A percentile compares a stretch with the other conserved stretches of the same genome.
phyloP scores from a whole-genome alignment of 2,888 invertebrate genomes.

The Falcaria lacertinaria region DNA sequence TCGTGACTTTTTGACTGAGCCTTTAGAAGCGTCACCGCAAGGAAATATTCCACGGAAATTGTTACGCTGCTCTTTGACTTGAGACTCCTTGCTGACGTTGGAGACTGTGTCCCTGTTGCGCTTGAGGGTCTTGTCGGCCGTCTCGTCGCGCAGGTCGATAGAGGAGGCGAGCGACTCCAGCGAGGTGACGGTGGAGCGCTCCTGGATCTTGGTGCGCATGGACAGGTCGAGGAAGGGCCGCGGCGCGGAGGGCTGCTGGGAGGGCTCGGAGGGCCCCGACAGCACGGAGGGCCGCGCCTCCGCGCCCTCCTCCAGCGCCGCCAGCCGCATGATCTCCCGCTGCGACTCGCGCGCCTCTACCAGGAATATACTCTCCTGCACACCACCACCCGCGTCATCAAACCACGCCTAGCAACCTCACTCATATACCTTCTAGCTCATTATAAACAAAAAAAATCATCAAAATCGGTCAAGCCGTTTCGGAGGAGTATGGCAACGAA shows the following conservation, averaged over 20 bases:
- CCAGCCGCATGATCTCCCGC: conserved; percentile 76
- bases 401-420: background rate
- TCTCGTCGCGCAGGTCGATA: conserved; percentile 44
- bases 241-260: background rate
- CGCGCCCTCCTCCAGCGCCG: conserved; percentile 39
- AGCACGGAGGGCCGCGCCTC: conserved; percentile 16
- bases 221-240: conserved; percentile 49
- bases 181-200: conserved; percentile 77
- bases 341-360: conserved; percentile 89
- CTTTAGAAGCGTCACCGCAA: conserved; percentile 40
- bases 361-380: conserved; percentile 89
- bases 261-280: conserved; percentile 2
- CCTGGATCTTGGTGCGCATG: conserved; percentile 36
- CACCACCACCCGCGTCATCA: conserved; percentile 11
- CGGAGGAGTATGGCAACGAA: too few relatives aligned
- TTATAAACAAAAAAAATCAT: too few relatives aligned
- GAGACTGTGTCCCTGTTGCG: conserved; percentile 44
- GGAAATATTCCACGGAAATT: conserved; percentile 51
- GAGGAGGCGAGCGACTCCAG: conserved; percentile 74
- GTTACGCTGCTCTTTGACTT: conserved; percentile 54
- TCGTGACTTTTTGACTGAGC: conserved; percentile 44
- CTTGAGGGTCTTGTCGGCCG: conserved; percentile 38
- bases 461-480: too few relatives aligned
- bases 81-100: conserved; percentile 49
- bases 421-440: too few relatives aligned